phyloP scores from a whole-genome alignment of 2,888 invertebrate genomes.

The Drosophila mettleri region DNA sequence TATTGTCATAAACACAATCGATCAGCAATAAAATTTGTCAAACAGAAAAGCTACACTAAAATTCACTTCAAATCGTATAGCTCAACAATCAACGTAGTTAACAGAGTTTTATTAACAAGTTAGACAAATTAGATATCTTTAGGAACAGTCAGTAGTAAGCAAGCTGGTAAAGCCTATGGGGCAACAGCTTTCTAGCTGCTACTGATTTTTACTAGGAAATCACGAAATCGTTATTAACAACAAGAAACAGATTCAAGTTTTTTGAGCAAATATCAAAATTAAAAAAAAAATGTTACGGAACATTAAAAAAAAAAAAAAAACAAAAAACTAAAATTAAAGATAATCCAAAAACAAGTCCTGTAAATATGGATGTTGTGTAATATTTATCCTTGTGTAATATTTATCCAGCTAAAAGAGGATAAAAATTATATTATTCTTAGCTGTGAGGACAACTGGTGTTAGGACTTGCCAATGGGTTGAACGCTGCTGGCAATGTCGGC shows the following conservation, averaged over 20 bases:
- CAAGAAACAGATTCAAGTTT: constrained; percentile 5
- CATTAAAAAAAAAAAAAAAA: constrained; percentile 8
- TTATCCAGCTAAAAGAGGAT: constrained; percentile 26
- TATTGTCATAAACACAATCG: too few relatives aligned
- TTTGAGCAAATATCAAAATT: constrained; percentile 3
- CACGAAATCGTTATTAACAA: neutral
- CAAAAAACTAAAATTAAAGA: neutral
- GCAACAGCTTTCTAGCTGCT: neutral
- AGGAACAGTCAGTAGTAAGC: neutral
- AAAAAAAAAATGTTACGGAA: neutral
- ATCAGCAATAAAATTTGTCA: neutral
- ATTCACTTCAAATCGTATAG: neutral
- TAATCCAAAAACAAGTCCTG: neutral
- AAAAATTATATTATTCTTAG: neutral
- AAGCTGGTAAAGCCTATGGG: neutral
- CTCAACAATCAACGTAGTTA: neutral
- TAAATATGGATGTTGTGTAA: too few relatives aligned
- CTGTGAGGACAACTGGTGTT: too few relatives aligned
- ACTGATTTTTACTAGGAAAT: neutral
- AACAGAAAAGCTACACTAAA: neutral
- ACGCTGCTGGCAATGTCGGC: constrained; percentile 17
- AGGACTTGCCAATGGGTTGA: constrained; percentile 30
- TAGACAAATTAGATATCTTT: neutral
- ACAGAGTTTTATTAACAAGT: neutral
- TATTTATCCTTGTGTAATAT: neutral